Base-by-base conservation (phyloP, 2,113 vertebrate species). In the Dunckerocampus dactyliophorus region DNA sequence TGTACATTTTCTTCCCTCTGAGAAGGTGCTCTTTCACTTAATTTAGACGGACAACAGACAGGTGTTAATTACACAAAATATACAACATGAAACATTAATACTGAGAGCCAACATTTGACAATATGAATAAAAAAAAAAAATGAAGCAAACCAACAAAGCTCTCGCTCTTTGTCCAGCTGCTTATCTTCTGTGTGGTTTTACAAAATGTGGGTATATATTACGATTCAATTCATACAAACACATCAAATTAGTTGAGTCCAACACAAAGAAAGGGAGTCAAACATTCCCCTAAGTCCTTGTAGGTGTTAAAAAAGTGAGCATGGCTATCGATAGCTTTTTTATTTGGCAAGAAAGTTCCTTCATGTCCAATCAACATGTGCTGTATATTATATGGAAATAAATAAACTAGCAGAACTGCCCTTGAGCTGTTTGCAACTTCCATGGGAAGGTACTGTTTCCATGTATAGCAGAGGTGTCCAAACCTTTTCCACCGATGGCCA, bases 141-240 rank as follows among this genome's bases (percentile, higher is more conserved):
- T 61, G 46, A 43, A 74, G 62, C 50, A 75, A 76, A 69, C 60
- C 46, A 60, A 55, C 58, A 62, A 19, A 62, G 15, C 24, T 24
- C 63, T 71, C 74, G 49, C 20, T 49, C 34, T 64, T 53, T 21
- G n/a, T n/a, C n/a, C n/a, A n/a, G 52, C 52, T 78, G 56, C 54
- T 75, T 59, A 82, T 73, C 82, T 72, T 78, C 76, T 65, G 76
- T 67, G 69, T 73, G 65, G 55, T 56, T 76, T 80, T 82, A 78
- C 65, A 84, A 53, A 69, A 37, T 43, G 49, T 50, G 52, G 62
- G 62, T 77, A 88, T 90, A 91, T 91, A 91, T 90, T 91, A 91
- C 74, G 63, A 85, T 89, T 86, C 63, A 82, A 88, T 56, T 88
- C 86, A 79, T 79, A 88, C 77, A 88, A 69, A 80, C 72, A 74